Evolutionary conservation across 2,888 invertebrate genomes (phyloP).

Genomic region (Eupithecia insigniata): DNA sequence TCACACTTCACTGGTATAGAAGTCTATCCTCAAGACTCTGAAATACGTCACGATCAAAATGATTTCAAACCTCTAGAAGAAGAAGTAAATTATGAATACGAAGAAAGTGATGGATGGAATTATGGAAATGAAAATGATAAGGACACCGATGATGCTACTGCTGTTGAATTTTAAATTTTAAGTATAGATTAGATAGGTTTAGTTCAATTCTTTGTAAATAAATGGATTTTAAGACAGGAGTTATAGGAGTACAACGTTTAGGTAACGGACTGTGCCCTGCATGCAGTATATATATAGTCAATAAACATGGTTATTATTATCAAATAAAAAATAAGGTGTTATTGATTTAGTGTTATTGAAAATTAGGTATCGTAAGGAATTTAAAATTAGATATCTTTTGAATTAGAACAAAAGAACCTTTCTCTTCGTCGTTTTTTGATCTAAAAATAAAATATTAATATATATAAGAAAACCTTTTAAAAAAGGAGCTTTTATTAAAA

Average conservation of each 20-base stretch:
- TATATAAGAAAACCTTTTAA: too few species aligned
- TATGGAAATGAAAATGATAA: constrained; percentile 66
- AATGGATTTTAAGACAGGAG: not conserved
- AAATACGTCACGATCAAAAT: constrained; percentile 43
- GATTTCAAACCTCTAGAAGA: constrained; percentile 54
- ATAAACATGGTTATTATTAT: too few species aligned
- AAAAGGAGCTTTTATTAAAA: too few species aligned
- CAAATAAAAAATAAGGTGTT: too few species aligned
- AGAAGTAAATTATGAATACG: constrained; percentile 61
- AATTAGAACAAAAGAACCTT: too few species aligned
- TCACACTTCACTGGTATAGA: constrained; percentile 57
- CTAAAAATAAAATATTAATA: too few species aligned
- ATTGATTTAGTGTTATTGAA: too few species aligned
- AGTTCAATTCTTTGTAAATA: not conserved
- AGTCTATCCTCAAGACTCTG: constrained; percentile 56
- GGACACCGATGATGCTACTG: constrained; percentile 61
- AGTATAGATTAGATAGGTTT: not conserved
- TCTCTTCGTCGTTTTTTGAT: too few species aligned
- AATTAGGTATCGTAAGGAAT: too few species aligned
- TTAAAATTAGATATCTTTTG: too few species aligned
- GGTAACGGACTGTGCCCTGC: too few species aligned
- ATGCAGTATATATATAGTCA: too few species aligned
- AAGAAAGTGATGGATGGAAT: constrained; percentile 51
- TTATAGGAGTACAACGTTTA: not conserved
- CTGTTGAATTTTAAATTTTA: constrained; percentile 61